These are phyloP conservation scores for Oncorhynchus gorbuscha DNA, from an alignment of 2,113 vertebrate genomes.

Conservation along the genomic window DNA sequence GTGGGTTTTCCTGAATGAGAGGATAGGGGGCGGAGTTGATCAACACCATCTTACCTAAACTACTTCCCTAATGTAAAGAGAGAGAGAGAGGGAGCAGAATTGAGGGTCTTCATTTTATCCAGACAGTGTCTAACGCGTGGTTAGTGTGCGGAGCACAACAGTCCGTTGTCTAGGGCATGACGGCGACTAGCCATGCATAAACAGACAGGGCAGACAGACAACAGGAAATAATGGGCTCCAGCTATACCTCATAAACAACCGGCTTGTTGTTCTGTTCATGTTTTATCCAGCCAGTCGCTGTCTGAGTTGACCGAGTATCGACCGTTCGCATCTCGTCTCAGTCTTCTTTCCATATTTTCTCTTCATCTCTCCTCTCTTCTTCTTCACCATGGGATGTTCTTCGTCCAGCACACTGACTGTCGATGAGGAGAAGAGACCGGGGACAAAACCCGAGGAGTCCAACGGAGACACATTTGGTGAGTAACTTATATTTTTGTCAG, in stretches of 20 bases:
- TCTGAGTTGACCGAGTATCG: constrained; percentile 19
- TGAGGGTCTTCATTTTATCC: background rate
- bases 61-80: background rate
- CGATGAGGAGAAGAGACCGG: constrained; percentile 73
- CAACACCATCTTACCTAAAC: background rate
- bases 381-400: constrained; percentile 74
- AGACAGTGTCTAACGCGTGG: constrained; percentile 14
- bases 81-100: background rate
- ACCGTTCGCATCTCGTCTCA: background rate
- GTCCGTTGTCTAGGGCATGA: constrained; percentile 37
- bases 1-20: background rate
- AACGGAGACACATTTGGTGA: constrained; percentile 68
- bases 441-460: constrained; percentile 70
- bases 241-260: constrained; percentile 40
- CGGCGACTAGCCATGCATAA: constrained; percentile 53
- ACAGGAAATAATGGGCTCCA: constrained; percentile 50
- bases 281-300: constrained; percentile 17
- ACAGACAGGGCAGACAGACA: constrained; percentile 36
- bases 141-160: constrained; percentile 33
- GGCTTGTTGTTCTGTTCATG: constrained; percentile 24
- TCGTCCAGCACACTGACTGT: constrained; percentile 74
- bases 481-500: constrained; percentile 17
- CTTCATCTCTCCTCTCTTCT: background rate
- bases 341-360: constrained; percentile 10
- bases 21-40: background rate